These are phyloP conservation scores for Ploceus nigricollis DNA, from an alignment of 2,113 vertebrate genomes.

Conservation along the genomic window DNA sequence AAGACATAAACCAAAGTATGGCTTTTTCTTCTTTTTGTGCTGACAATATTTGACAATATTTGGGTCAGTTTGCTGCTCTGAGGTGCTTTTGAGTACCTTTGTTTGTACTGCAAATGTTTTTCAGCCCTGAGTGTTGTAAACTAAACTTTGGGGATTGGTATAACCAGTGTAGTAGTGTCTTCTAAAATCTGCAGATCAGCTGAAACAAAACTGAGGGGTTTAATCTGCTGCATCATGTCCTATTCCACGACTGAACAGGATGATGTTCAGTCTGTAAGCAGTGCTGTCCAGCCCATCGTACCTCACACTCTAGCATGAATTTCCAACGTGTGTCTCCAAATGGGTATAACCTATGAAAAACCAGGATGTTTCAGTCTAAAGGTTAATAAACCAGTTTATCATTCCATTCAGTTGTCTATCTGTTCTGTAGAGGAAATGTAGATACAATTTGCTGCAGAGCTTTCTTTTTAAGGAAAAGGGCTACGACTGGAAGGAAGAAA, in stretches of 20 bases:
- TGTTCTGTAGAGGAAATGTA: neutral
- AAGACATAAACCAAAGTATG: neutral
- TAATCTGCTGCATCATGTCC: neutral
- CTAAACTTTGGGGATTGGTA: neutral
- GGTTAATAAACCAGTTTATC: neutral
- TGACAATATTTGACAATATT: neutral
- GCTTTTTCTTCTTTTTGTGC: neutral
- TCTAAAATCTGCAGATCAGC: neutral
- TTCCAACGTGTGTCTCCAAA: neutral
- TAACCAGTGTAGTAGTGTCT: neutral
- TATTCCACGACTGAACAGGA: neutral
- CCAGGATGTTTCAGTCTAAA: neutral
- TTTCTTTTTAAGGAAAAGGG: neutral
- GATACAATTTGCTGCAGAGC: neutral
- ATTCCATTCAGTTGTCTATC: neutral
- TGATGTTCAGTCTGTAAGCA: neutral
- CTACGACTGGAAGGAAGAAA: neutral
- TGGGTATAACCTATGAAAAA: neutral
- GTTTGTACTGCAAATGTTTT: neutral
- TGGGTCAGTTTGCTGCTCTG: neutral
- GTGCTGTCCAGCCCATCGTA: neutral
- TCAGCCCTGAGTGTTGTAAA: neutral
- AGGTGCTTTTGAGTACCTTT: neutral
- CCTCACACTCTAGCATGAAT: neutral
- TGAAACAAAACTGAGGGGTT: neutral